Base-by-base conservation (phyloP, 1,140 invertebrate genomes). In the Drosophila serrata region DNA sequence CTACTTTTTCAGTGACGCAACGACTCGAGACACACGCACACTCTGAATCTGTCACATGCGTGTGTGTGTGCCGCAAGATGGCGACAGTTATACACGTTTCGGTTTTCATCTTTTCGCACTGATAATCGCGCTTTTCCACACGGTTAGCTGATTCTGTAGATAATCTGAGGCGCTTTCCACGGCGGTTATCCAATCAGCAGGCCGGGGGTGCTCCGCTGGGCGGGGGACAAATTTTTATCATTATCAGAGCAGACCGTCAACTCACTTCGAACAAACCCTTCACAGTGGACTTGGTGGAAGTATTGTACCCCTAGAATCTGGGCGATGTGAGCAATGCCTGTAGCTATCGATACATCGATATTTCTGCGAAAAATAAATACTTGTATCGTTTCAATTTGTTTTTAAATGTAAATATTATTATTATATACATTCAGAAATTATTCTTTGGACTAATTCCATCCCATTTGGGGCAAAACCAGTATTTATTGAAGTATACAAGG, bases 221-320 rank as follows among this genome's bases (percentile, higher is more conserved):
- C 60, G 75, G 57, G 45, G 42, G 33, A 22, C 49, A 81, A 42
- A 75, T 67, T 82, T 68, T 64, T 35, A 53, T 53, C 51, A 40
- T 42, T 33, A 55, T 24, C 49, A 24, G 51, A 64, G 48, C 45
- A 29, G 53, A 73, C 68, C 57, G 49, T 58, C 73, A 77, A 92
- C 91, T 92, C 91, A 92, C 91, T 92, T 92, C 75, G 91, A 92
- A 92, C 91, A 88, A 92, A 92, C 91, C 91, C 91, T 92, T 91
- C 88, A 92, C 91, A 92, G 90, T 53, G 51, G 49, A 53, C 31
- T 53, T 4, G 12, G 29, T 51, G 48, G 29, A 51, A 51, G 17
- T 19, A n/a, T 33, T 19, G 48, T 51, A 51, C 48, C 29, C 29
- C 48, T 31, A 31, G 29, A 51, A 19, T 33, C 48, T 13, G 48